These are phyloP conservation scores for Parnassius orleans DNA, from an alignment of 2,888 invertebrate species.

Conservation along the genomic window DNA sequence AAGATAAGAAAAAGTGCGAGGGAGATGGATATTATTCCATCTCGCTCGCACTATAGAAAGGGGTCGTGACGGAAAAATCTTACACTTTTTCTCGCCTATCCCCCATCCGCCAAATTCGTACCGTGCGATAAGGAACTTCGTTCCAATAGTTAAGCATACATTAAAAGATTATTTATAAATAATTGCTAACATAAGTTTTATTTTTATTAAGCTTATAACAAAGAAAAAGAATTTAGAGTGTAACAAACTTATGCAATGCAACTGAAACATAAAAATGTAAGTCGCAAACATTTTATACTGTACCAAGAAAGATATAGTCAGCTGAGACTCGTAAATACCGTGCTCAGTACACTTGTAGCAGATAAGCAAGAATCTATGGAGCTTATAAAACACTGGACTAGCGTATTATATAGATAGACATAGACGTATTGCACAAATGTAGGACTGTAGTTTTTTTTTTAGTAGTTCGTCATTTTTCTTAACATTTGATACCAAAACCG, in stretches of 20 bases:
- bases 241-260: slow-evolving; percentile 6
- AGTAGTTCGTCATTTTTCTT: not conserved
- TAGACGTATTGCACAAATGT: slow-evolving; percentile 19
- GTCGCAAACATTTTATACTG: slow-evolving; percentile 21
- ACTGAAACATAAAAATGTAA: slow-evolving; percentile 23
- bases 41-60: too few relatives aligned
- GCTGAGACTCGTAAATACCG: slow-evolving; percentile 61
- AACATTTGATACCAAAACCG: too few relatives aligned
- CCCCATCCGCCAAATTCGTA: too few relatives aligned
- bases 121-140: too few relatives aligned
- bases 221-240: not conserved
- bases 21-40: too few relatives aligned
- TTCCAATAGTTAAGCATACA: too few relatives aligned
- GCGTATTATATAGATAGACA: slow-evolving; percentile 11
- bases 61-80: too few relatives aligned
- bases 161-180: too few relatives aligned
- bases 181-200: too few relatives aligned
- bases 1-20: too few relatives aligned
- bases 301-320: slow-evolving; percentile 46
- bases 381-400: slow-evolving; percentile 47
- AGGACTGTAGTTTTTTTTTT: not conserved
- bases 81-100: too few relatives aligned
- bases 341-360: slow-evolving; percentile 55
- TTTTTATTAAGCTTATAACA: too few relatives aligned
- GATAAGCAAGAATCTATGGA: slow-evolving; percentile 72